phyloP scores from a whole-genome alignment of 2,113 vertebrate species.

The Calcarius ornatus region DNA sequence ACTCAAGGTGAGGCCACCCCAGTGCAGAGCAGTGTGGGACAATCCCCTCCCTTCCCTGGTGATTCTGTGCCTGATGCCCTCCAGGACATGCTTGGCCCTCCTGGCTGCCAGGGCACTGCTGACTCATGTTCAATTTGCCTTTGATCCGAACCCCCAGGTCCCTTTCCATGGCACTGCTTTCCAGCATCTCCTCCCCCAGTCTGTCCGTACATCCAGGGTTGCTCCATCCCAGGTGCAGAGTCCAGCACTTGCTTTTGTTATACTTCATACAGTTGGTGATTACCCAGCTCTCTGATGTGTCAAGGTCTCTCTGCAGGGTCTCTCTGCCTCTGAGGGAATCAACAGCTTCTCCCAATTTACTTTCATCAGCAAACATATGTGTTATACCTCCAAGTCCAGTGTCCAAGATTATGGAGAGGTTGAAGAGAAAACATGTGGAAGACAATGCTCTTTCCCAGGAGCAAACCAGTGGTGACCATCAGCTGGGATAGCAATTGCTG shows the following conservation, averaged over 20 bases:
- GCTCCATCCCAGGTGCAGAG: neutral
- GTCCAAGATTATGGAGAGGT: no score
- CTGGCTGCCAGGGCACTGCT: neutral
- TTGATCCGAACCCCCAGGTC: accelerated
- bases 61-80: neutral
- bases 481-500: neutral
- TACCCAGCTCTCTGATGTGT: neutral
- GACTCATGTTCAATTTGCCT: accelerated
- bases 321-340: neutral
- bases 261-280: neutral
- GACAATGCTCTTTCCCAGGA: neutral
- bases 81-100: accelerated
- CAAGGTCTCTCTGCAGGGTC: neutral
- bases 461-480: neutral
- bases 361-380: neutral
- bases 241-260: neutral
- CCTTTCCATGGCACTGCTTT: neutral
- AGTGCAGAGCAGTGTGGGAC: neutral
- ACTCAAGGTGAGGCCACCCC: accelerated
- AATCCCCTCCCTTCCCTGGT: neutral
- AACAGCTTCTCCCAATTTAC: neutral
- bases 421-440: neutral
- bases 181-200: neutral
- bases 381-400: accelerated
- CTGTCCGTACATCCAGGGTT: accelerated